Base-by-base conservation (phyloP, 2,797 vertebrate species). In the Chelidonichthys spinosus region DNA sequence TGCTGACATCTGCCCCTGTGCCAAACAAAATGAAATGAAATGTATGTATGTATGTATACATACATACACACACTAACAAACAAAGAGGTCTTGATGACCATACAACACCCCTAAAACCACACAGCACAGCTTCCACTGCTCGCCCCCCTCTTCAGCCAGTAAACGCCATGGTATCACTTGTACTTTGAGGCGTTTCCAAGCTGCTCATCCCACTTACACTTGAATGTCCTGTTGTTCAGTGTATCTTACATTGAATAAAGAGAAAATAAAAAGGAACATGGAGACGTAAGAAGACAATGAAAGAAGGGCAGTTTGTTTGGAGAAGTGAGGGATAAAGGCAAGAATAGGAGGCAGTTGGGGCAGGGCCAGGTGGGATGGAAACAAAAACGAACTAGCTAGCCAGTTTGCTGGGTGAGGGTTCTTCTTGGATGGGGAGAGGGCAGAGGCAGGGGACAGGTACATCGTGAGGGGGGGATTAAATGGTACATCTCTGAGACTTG, bases 361-460 rank as follows among this genome's bases (percentile, higher is more conserved):
- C 32, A 52, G 42, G 59, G 39, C 18, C 35, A 76, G 67, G 54
- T 62, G 66, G 50, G 32, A 43, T 18, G 59, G n/a, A 74, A 14
- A 40, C 78, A 88, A 74, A 78, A 77, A 76, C 15, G 64, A 64
- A 91, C 95, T 95, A 96, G 94, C 95, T 94, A 82, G 95, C 94
- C 90, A 96, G 94, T 87, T 96, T 94, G 93, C 94, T 96, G 86
- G 95, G 92, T 94, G 95, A 36, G 95, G 95, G 92, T 95, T 97
- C 87, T 94, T 94, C 75, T 96, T 95, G 39, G 95, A 96, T 14
- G 44, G 15, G 72, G 18, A 63, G 15, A 32, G 63, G 71, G 44
- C 4, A 68, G 60, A 66, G 53, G 49, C n/a, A 43, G 79, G 66
- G 72, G 54, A 63, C 37, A 63, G 74, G 55, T 54, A 62, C 35